Evolutionary conservation across 2,113 vertebrate species (phyloP).

Genomic region (Oenanthe melanoleuca): DNA sequence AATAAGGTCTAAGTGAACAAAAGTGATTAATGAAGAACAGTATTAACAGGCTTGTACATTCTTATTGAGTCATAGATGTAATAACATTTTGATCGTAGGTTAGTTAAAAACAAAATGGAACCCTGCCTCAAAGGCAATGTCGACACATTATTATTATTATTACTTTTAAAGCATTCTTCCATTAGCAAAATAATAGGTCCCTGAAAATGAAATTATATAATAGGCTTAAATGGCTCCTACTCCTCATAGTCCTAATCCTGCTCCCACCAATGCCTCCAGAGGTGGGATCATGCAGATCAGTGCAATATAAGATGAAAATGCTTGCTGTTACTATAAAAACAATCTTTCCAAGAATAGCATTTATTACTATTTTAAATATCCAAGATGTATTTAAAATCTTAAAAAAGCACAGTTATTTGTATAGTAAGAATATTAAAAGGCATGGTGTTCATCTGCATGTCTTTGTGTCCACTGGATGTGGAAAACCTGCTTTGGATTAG

Average conservation of each 20-base stretch:
- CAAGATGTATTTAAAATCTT: slow-evolving; percentile 17
- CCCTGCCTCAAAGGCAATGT: slow-evolving; percentile 44
- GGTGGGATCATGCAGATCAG: slow-evolving; percentile 50
- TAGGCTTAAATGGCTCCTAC: slow-evolving; percentile 18
- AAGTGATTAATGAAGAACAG: neutral
- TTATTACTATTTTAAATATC: slow-evolving; percentile 28
- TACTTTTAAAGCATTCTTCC: slow-evolving; percentile 58
- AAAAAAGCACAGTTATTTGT: slow-evolving; percentile 1
- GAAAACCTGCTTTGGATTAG: slow-evolving; percentile 3
- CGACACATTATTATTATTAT: slow-evolving; percentile 6
- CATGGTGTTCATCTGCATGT: neutral
- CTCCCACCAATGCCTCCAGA: neutral
- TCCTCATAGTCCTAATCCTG: slow-evolving; percentile 43
- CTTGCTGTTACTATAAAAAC: slow-evolving; percentile 49
- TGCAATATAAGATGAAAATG: slow-evolving; percentile 53
- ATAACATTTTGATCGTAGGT: slow-evolving; percentile 53
- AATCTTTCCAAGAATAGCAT: slow-evolving; percentile 27
- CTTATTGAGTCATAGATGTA: slow-evolving; percentile 28
- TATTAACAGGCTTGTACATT: slow-evolving; percentile 41
- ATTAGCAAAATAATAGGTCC: slow-evolving; percentile 59
- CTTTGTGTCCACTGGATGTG: neutral
- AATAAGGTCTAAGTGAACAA: slow-evolving; percentile 56
- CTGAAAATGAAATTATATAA: slow-evolving; percentile 60
- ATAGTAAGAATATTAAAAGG: slow-evolving; percentile 16
- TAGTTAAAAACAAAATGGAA: slow-evolving; percentile 56